Conservation (phyloP, 2,797 vertebrate genomes). For the Dromococcyx pavoninus region DNA sequence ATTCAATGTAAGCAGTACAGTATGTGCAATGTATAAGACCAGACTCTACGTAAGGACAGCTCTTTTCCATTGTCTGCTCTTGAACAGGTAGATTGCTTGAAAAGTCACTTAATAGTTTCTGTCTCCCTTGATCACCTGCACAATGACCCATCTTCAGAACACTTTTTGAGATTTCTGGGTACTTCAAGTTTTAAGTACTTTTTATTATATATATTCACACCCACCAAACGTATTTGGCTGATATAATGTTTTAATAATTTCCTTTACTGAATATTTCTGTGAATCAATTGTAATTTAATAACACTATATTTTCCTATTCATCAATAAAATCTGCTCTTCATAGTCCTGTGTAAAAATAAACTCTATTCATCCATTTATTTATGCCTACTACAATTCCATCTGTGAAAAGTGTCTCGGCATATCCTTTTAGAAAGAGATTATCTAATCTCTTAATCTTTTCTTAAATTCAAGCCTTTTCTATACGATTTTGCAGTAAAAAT, state of each 20-base stretch:
- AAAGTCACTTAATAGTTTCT: background rate
- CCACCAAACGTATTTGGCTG: background rate
- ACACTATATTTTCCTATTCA: background rate
- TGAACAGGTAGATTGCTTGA: background rate
- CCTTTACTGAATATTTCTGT: constrained; percentile 27
- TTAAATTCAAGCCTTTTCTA: constrained; percentile 19
- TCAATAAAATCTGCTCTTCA: background rate
- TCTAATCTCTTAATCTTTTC: constrained; percentile 9
- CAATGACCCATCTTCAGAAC: background rate
- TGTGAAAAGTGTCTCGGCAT: background rate
- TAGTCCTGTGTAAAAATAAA: constrained; percentile 35
- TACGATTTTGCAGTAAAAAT: background rate
- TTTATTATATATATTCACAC: background rate
- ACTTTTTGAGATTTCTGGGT: background rate
- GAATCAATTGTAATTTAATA: constrained; percentile 43
- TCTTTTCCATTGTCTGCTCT: background rate
- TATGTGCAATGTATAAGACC: background rate
- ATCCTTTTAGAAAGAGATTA: constrained; percentile 32
- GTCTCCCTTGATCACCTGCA: background rate
- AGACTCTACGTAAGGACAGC: background rate
- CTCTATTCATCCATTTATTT: background rate
- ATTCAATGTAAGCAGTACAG: background rate
- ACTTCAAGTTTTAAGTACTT: background rate
- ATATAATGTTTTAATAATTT: constrained; percentile 33
- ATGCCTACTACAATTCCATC: background rate